Base-by-base conservation (phyloP, 2,888 invertebrate genomes). In the Neria commutata region DNA sequence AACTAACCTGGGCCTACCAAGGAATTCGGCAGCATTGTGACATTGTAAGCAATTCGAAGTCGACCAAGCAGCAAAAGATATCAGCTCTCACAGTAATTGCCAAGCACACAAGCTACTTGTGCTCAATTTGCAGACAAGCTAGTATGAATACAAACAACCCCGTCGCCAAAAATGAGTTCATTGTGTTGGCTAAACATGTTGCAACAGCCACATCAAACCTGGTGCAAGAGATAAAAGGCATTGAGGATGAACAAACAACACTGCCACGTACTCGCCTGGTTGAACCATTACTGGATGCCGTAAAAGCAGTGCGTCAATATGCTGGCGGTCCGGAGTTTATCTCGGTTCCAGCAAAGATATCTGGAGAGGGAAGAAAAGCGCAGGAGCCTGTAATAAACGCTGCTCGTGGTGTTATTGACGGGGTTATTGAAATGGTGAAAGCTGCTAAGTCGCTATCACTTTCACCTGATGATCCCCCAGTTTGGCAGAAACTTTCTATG, bases 171-270 rank as follows among this genome's bases (percentile, higher is more conserved):
- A 84, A 96, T 29, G 97, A 97, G 81, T 98, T 99, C 81, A 97
- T 99, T 55, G 95, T 98, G 78, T 92, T 95, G 65, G 98, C 98
- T 55, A 96, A 97, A 80, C 96, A 98, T 74, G 95, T 99, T 1
- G 98, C 98, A 51, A 94, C 94, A 81, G 94, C 94, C 17, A 99
- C 99, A 1, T 94, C 97, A 0, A 89, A 89, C 64, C 86, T 99
- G 19, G 98, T 99, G 19, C 94, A 93, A 80, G 93, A 95, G 79
- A 97, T 98, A 72, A 98, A 98, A 84, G 90, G 88, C 0, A 81
- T 91, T 29, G 97, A 98, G 80, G 86, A 88, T 26, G 91, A 94
- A 73, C 95, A 94, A 70, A 90, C 89, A 14, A 90, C 91, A 67
- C 85, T 85, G 25, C 92, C 91, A 76, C 86, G 91, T 1, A 84